Evolutionary conservation across 2,888 invertebrate species (phyloP).

Genomic region (Andrena bucephala): DNA sequence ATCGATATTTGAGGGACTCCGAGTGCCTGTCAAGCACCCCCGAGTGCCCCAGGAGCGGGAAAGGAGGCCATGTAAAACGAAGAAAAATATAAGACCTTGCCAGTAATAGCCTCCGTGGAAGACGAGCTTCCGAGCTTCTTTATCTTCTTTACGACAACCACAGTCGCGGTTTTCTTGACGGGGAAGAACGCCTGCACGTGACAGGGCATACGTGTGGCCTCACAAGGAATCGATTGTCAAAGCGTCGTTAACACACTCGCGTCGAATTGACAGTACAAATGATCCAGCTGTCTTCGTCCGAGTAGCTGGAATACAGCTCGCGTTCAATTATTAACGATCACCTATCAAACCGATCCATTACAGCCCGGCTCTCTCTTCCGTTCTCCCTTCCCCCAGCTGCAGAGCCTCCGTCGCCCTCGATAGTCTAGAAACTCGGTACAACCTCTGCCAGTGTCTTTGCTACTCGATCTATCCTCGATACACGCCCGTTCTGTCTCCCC

Average conservation of each 20-base stretch:
- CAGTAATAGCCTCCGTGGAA: constrained; percentile 25
- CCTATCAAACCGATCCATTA: constrained; percentile 35
- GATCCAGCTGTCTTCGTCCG: constrained; percentile 20
- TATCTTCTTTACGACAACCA: neutral
- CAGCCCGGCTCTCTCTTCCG: constrained; percentile 26
- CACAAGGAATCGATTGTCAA: constrained; percentile 31
- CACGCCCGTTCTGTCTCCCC: constrained; percentile 21
- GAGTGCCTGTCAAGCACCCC: constrained; percentile 24
- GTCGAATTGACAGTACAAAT: constrained; percentile 38
- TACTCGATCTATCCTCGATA: constrained; percentile 15
- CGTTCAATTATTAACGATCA: constrained; percentile 43
- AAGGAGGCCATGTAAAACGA: constrained; percentile 19
- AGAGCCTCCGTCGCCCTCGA: neutral
- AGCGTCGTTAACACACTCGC: neutral
- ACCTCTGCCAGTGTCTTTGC: neutral
- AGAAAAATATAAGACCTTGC: constrained; percentile 10
- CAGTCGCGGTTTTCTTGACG: neutral
- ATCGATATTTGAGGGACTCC: constrained; percentile 40
- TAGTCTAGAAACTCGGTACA: constrained; percentile 5
- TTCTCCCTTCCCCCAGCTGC: constrained; percentile 12
- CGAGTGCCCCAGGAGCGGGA: neutral
- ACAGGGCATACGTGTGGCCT: neutral
- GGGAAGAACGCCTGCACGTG: neutral
- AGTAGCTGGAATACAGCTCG: neutral
- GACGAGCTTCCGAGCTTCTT: constrained; percentile 4